These are phyloP conservation scores for Dendrolimus houi DNA, from an alignment of 2,888 invertebrate genomes.

Conservation along the genomic window DNA sequence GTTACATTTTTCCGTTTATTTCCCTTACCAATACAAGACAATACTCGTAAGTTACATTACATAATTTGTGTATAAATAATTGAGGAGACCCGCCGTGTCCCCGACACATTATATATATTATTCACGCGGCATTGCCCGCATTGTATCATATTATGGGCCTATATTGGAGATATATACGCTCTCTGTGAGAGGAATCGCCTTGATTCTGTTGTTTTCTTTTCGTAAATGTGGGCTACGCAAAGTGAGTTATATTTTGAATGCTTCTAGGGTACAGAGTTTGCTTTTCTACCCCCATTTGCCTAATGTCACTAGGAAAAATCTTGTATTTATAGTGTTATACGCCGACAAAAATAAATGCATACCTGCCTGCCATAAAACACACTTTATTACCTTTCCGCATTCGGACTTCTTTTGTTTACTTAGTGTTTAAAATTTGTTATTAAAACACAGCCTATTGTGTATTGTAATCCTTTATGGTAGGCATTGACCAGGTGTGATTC, in stretches of 20 bases:
- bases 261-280: background rate
- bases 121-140: conserved; percentile 64
- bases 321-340: no score
- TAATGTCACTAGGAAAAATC: no score
- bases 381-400: no score
- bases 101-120: conserved; percentile 61
- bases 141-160: conserved; percentile 68
- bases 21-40: conserved; percentile 14
- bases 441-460: no score
- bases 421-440: no score
- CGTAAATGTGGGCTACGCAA: conserved; percentile 1
- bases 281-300: background rate
- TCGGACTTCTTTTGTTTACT: no score
- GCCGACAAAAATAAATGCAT: no score
- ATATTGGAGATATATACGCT: conserved; percentile 65
- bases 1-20: background rate
- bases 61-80: conserved; percentile 71
- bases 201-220: background rate
- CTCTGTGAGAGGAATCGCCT: conserved; percentile 52
- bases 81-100: conserved; percentile 55
- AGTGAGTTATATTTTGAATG: conserved; percentile 3
- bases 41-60: conserved; percentile 44
- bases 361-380: no score
- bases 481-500: no score
- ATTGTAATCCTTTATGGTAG: no score